phyloP scores from a whole-genome alignment of 2,113 vertebrate genomes.

The Dolichallabes microphthalmus region DNA sequence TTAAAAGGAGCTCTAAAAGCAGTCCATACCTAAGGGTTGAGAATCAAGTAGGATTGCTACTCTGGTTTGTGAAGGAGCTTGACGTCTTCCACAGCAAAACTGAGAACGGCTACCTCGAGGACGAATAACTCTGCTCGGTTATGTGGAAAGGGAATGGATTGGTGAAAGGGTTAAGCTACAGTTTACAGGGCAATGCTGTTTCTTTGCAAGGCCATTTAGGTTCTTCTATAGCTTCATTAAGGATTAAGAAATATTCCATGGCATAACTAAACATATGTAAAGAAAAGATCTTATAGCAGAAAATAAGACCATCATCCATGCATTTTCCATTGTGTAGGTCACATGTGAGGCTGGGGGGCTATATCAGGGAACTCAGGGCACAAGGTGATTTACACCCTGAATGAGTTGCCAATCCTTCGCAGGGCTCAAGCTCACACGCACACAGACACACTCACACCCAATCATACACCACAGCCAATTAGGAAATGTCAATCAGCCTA shows the following conservation, averaged over 20 bases:
- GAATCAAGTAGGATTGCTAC: neutral
- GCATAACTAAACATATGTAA: neutral
- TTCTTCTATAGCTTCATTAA: neutral
- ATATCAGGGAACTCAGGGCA: no score
- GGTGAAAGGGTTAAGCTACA: constrained; percentile 41
- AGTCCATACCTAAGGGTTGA: constrained; percentile 6
- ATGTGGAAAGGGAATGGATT: constrained; percentile 10
- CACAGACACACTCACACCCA: no score
- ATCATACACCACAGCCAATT: no score
- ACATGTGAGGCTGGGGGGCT: no score
- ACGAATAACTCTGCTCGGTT: constrained; percentile 34
- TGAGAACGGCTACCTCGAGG: neutral
- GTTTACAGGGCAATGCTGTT: constrained; percentile 49
- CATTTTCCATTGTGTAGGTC: no score
- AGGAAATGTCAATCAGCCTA: no score
- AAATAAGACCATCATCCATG: neutral
- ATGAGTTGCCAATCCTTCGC: no score
- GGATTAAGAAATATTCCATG: constrained; percentile 35
- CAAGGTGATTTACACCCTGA: no score
- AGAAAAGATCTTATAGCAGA: neutral
- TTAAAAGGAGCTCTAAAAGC: neutral
- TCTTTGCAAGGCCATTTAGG: constrained; percentile 52
- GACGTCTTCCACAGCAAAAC: neutral
- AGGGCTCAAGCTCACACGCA: no score
- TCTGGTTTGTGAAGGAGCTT: constrained; percentile 7